These are phyloP conservation scores for Adineta ricciae DNA, from an alignment of 2,888 invertebrate genomes.

Conservation along the genomic window DNA sequence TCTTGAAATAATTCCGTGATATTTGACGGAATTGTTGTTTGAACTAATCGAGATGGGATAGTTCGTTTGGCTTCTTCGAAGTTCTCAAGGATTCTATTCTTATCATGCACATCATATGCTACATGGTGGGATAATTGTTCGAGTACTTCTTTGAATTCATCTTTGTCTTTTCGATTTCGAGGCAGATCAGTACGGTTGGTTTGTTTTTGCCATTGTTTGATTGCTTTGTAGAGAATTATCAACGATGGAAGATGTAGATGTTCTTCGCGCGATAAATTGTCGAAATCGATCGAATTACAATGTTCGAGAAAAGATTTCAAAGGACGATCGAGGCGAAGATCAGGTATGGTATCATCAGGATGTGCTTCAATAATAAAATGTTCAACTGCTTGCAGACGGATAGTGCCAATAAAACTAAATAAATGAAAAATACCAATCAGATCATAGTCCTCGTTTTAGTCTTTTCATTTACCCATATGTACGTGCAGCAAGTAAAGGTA, in stretches of 20 bases:
- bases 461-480: conserved; percentile 70
- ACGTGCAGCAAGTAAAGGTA: conserved; percentile 74
- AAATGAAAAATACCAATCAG: background rate
- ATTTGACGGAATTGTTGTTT: conserved; percentile 53
- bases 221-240: conserved; percentile 70
- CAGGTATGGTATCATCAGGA: conserved; percentile 76
- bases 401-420: conserved; percentile 36
- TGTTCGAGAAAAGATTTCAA: conserved; percentile 67
- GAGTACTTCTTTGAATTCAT: conserved; percentile 60
- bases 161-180: conserved; percentile 63
- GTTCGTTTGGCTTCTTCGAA: conserved; percentile 84
- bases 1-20: conserved; percentile 1
- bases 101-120: conserved; percentile 46
- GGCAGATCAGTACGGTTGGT: conserved; percentile 54
- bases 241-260: conserved; percentile 68
- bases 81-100: conserved; percentile 65
- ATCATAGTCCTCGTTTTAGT: too few species aligned
- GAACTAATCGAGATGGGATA: conserved; percentile 71
- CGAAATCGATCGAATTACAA: conserved; percentile 64
- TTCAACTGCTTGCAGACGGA: conserved; percentile 47
- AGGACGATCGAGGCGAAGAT: conserved; percentile 76
- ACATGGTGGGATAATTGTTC: conserved; percentile 40
- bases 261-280: conserved; percentile 59
- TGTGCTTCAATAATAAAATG: conserved; percentile 73
- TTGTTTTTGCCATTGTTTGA: conserved; percentile 64